Base-by-base conservation (phyloP, 2,888 invertebrate species). In the Drosophila gaucha region DNA sequence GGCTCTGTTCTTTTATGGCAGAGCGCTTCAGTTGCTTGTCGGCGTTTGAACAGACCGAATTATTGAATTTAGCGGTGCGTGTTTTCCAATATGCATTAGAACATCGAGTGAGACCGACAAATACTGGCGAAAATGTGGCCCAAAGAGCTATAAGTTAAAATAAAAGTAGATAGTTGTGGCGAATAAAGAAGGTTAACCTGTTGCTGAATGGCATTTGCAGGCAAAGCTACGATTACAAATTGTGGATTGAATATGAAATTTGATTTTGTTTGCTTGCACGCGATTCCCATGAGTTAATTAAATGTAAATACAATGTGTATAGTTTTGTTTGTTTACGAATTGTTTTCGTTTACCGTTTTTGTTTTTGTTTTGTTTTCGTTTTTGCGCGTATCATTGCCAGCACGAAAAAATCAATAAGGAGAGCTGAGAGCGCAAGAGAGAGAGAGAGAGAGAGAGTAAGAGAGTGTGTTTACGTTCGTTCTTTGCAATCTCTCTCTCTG, bases 341-440 rank as follows among this genome's bases (percentile, higher is more conserved):
- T 46, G 46, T 31, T 31, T 46, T 31, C 20, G 20, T 46, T 46
- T 22, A 9, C 31, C 9, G 46, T 66, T 56, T n/a, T 76, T 64
- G 39, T 30, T 57, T 58, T 31, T 30, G 35, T 66, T 57, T 72
- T n/a, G n/a, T n/a, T n/a, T 71, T 41, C 24, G 43, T 55, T 49
- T 41, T 54, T 36, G 26, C 24, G 35, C 36, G 38, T 44, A 63
- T 56, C 50, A 41, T 78, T 78, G 74, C 78, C 75, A 78, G 63
- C 85, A 59, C 46, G 44, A 83, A 80, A 76, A 84, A 83, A 86
- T 83, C 86, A 80, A 83, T 83, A 86, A 14, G 55, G 36, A 68
- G 78, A 43, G 58, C 35, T 26, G 9, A 35, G 47, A 35, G 35
- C 16, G 18, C 9, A 12, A 9, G 18, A 28, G 28, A 49, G 38